Evolutionary conservation across 2,797 vertebrate species (phyloP).

Genomic region (Melanotaenia trifasciata): DNA sequence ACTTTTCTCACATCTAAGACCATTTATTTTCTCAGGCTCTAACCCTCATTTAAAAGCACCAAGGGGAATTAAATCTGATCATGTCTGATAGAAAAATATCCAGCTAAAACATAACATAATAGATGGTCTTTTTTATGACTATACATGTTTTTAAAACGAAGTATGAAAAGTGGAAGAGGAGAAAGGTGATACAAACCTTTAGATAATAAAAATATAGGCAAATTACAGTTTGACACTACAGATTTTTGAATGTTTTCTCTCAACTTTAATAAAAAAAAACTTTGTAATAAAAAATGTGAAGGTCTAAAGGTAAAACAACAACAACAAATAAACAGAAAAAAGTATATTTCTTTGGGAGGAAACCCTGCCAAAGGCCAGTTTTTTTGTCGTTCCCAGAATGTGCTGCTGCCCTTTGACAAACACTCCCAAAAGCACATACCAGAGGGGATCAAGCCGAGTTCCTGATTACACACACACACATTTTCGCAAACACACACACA

Average conservation of each 20-base stretch:
- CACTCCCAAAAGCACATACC: conserved; percentile 79
- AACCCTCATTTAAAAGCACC: conserved; percentile 28
- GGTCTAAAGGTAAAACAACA: conserved; percentile 4
- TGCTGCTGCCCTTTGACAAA: conserved; percentile 80
- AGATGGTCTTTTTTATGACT: conserved; percentile 2
- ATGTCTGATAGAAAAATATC: conserved; percentile 22
- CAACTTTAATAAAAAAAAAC: neutral
- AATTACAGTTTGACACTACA: neutral
- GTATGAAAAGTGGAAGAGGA: neutral
- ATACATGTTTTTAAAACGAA: conserved; percentile 1
- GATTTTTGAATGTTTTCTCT: neutral
- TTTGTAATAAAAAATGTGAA: neutral
- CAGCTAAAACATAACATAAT: conserved; percentile 13
- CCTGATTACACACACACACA: conserved; percentile 70
- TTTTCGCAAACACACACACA: conserved; percentile 27
- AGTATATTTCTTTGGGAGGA: neutral
- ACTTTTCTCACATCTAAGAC: conserved; percentile 39
- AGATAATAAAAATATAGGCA: neutral
- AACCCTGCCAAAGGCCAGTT: conserved; percentile 45
- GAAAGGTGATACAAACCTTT: neutral
- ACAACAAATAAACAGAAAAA: conserved; percentile 2
- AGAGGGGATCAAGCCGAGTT: conserved; percentile 79
- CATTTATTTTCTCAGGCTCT: conserved; percentile 40
- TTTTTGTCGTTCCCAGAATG: conserved; percentile 63
- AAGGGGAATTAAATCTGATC: conserved; percentile 41